Conservation (phyloP, 2,888 invertebrate genomes). For the Agapetus fuscipes region DNA sequence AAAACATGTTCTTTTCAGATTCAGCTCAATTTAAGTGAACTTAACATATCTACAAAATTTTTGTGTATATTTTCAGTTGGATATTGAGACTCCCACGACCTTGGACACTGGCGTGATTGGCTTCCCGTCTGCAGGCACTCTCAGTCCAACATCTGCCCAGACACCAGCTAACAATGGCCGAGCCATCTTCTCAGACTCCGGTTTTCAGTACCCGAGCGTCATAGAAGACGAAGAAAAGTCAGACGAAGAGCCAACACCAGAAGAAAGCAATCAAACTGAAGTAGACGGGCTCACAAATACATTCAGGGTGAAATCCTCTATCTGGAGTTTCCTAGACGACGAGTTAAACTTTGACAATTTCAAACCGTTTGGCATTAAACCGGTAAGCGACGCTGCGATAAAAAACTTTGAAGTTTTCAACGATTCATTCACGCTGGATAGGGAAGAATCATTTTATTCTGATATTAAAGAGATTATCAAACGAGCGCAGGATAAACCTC, state of each 20-base stretch:
- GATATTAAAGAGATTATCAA: conserved; percentile 36
- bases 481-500: conserved; percentile 38
- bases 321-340: conserved; percentile 41
- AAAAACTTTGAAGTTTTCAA: conserved; percentile 5
- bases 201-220: conserved; percentile 35
- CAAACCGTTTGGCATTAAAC: conserved; percentile 36
- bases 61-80: conserved; percentile 37
- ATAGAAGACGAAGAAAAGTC: conserved; percentile 27
- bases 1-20: no score
- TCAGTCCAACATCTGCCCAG: conserved; percentile 30
- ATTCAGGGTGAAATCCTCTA: conserved; percentile 26
- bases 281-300: conserved; percentile 4
- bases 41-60: no score
- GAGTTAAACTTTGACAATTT: conserved; percentile 38
- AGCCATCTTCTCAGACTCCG: conserved; percentile 32
- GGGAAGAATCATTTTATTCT: conserved; percentile 34
- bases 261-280: conserved; percentile 14
- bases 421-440: conserved; percentile 10
- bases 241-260: conserved; percentile 26
- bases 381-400: no score
- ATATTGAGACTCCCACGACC: conserved; percentile 43
- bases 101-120: conserved; percentile 38
- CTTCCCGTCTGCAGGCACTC: conserved; percentile 31
- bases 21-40: no score
- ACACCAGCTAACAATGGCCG: conserved; percentile 31